Conservation (phyloP, 2,888 invertebrate species). For the Andricus quercusramuli region DNA sequence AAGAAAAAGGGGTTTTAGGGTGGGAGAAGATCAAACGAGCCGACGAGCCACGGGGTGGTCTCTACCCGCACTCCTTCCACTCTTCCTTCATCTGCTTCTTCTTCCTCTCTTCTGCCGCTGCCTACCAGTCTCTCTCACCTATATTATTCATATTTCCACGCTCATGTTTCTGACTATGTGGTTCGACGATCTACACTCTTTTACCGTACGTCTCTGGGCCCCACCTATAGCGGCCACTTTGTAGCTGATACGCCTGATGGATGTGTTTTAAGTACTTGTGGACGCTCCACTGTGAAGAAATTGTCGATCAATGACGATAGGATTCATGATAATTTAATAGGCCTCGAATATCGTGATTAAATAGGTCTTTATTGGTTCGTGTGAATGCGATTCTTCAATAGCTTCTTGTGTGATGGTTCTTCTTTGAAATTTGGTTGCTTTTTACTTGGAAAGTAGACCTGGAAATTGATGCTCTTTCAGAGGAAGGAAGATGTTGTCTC, state of each 20-base stretch:
- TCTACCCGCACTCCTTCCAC: constrained; percentile 70
- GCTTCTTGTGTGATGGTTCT: background rate
- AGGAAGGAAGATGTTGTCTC: background rate
- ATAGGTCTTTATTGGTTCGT: constrained; percentile 22
- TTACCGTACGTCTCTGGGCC: constrained; percentile 50
- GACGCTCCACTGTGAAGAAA: constrained; percentile 21
- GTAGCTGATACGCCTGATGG: constrained; percentile 52
- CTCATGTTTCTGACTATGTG: constrained; percentile 56
- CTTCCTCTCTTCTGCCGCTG: constrained; percentile 50
- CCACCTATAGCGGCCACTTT: constrained; percentile 58
- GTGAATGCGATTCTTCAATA: constrained; percentile 8
- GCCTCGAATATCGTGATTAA: constrained; percentile 19
- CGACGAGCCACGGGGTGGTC: constrained; percentile 78
- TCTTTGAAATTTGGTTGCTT: background rate
- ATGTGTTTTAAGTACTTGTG: constrained; percentile 35
- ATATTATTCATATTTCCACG: constrained; percentile 71
- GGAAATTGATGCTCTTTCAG: background rate
- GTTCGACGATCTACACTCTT: constrained; percentile 56
- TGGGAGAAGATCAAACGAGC: constrained; percentile 67
- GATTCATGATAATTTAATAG: constrained; percentile 39
- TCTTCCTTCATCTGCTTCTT: constrained; percentile 51
- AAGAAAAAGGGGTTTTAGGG: constrained; percentile 55
- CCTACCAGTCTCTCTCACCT: constrained; percentile 54
- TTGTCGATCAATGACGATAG: constrained; percentile 39
- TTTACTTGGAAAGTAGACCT: constrained; percentile 26